These are phyloP conservation scores for Linepithema humile DNA, from an alignment of 1,140 invertebrate species.

Conservation along the genomic window DNA sequence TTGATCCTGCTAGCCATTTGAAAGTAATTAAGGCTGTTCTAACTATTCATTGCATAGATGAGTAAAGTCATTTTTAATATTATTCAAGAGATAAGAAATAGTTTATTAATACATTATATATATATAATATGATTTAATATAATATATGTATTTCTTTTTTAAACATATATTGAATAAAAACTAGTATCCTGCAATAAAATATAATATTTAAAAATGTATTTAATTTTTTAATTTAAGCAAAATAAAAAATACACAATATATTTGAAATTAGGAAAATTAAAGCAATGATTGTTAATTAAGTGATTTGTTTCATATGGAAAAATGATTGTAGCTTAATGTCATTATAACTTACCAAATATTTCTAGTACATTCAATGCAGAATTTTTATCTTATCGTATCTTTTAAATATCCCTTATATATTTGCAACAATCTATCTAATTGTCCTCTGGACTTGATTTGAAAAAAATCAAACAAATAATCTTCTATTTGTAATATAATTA, in stretches of 20 bases:
- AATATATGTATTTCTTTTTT: not conserved
- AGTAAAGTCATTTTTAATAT: no score
- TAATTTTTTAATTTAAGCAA: not conserved
- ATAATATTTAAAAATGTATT: no score
- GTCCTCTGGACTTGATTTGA: not conserved
- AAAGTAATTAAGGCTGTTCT: not conserved
- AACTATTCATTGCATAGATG: not conserved
- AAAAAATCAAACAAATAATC: slow-evolving; percentile 3
- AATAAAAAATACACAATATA: not conserved
- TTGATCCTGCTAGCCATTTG: slow-evolving; percentile 11
- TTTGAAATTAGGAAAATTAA: not conserved
- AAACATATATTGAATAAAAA: not conserved
- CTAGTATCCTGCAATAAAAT: not conserved
- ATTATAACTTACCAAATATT: not conserved
- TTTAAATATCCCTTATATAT: not conserved
- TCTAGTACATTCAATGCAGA: not conserved
- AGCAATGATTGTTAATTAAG: not conserved
- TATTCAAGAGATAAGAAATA: no score
- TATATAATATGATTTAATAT: no score
- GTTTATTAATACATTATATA: no score
- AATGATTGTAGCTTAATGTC: not conserved
- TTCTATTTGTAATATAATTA: not conserved
- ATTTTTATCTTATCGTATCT: not conserved
- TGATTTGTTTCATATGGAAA: no score
- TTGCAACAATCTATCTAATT: not conserved